phyloP scores from a whole-genome alignment of 2,113 vertebrate species.

The Silurus asotus region DNA sequence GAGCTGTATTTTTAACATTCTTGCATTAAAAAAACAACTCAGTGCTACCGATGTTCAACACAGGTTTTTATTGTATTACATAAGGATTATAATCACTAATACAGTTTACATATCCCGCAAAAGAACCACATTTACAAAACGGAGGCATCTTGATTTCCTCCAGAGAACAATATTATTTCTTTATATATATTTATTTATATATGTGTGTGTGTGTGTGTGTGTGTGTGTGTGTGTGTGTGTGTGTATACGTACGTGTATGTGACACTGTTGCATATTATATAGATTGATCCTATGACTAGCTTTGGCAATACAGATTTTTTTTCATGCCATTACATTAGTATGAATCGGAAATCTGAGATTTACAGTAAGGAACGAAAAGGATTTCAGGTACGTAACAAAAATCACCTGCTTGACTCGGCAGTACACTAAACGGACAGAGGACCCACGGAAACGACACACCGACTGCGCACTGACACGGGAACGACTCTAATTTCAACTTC shows the following conservation, averaged over 20 bases:
- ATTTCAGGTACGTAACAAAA: conserved; percentile 59
- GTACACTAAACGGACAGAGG: conserved; percentile 60
- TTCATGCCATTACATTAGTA: conserved; percentile 70
- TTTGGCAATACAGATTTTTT: conserved; percentile 75
- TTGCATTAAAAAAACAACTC: neutral
- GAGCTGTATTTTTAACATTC: neutral
- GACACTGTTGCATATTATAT: conserved; percentile 61
- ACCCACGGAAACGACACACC: conserved; percentile 71
- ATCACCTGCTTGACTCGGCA: conserved; percentile 69
- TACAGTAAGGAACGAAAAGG: conserved; percentile 68
- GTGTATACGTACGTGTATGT: conserved; percentile 40
- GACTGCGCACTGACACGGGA: conserved; percentile 71
- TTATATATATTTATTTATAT: conserved; percentile 19
- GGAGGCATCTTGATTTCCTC: conserved; percentile 79
- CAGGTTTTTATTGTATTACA: conserved; percentile 73
- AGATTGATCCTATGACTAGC: conserved; percentile 66
- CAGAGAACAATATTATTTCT: conserved; percentile 84
- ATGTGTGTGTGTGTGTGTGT: conserved; percentile 10
- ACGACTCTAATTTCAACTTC: conserved; percentile 62
- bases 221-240: neutral
- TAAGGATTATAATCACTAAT: conserved; percentile 86
- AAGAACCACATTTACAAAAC: conserved; percentile 56
- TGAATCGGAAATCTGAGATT: conserved; percentile 62
- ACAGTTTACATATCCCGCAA: conserved; percentile 92
- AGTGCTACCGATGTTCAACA: conserved; percentile 47